phyloP scores from a whole-genome alignment of 2,797 vertebrate species.

The Lithobates sylvaticus region DNA sequence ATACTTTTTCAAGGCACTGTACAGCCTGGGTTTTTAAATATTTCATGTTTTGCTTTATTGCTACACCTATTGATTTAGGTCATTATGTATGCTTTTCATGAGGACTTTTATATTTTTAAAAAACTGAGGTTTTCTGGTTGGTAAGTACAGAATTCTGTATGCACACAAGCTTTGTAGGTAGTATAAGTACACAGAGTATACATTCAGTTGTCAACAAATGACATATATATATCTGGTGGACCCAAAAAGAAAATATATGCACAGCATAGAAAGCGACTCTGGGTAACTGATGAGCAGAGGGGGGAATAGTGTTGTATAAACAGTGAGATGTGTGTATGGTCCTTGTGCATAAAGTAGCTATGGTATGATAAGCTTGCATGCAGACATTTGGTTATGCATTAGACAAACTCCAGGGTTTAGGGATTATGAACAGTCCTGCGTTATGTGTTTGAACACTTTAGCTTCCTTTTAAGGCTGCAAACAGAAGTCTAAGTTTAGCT shows the following conservation, averaged over 20 bases:
- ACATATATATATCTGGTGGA: no score
- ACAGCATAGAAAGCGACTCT: background rate
- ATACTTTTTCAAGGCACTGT: no score
- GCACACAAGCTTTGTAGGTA: background rate
- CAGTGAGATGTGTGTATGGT: background rate
- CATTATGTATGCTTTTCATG: no score
- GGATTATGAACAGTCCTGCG: constrained; percentile 42
- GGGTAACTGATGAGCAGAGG: background rate
- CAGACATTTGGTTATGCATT: constrained; percentile 27
- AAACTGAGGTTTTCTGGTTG: no score
- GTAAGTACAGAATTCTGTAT: background rate
- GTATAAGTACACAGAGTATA: no score
- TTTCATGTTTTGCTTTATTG: no score
- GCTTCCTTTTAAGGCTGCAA: constrained; percentile 58
- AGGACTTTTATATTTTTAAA: no score
- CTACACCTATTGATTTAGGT: no score
- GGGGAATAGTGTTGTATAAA: background rate
- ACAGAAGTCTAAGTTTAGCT: constrained; percentile 49
- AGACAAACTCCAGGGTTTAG: constrained; percentile 40
- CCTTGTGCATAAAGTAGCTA: background rate
- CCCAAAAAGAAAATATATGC: no score
- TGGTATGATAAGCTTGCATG: background rate
- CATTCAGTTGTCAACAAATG: background rate
- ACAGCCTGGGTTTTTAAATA: no score
- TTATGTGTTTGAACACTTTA: constrained; percentile 23